These are phyloP conservation scores for Argyrosomus japonicus DNA, from an alignment of 2,113 vertebrate species.

Conservation along the genomic window DNA sequence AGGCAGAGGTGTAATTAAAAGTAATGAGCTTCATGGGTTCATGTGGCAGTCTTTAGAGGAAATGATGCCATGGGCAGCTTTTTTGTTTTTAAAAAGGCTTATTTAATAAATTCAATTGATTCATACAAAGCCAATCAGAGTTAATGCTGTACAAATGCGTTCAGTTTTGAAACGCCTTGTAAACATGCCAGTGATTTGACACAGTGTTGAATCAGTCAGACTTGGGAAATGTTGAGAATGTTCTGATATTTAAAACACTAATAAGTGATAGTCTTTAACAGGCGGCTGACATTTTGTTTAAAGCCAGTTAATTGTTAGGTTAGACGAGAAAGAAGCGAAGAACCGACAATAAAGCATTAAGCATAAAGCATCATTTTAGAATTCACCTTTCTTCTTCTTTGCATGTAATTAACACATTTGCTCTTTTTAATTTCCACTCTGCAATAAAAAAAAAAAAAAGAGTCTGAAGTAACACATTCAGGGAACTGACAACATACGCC, in stretches of 20 bases:
- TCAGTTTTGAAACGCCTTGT: background rate
- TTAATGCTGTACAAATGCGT: background rate
- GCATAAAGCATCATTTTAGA: background rate
- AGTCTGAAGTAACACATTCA: background rate
- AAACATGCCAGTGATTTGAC: background rate
- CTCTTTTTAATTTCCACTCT: background rate
- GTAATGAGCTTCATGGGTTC: conserved; percentile 17
- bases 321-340: background rate
- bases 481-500: background rate
- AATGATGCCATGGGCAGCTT: background rate
- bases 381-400: background rate
- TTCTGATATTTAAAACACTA: no score
- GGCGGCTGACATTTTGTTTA: background rate
- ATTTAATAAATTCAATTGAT: background rate
- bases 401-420: background rate
- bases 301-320: background rate
- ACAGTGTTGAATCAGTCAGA: background rate
- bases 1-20: conserved; percentile 15
- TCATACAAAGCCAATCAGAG: background rate
- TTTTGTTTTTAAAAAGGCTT: background rate
- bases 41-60: background rate
- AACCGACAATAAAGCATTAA: no score
- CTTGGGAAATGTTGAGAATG: background rate
- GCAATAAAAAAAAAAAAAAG: background rate
- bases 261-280: background rate